Evolutionary conservation across 2,888 invertebrate genomes (phyloP), one percentile per base, ranked within the genome.

Genomic region (Nezara viridula): DNA sequence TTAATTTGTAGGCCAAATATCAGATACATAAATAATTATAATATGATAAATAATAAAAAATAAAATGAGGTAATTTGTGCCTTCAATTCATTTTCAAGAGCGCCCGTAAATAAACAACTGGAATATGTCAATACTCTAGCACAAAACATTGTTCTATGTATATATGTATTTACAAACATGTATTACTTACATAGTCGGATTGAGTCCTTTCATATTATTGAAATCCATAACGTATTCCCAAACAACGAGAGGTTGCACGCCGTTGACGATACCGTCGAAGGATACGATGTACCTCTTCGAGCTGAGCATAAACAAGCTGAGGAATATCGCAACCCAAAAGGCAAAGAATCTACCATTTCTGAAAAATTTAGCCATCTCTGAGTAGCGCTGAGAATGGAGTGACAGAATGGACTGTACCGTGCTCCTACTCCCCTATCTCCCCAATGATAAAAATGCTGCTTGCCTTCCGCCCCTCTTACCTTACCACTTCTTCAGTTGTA

Each of bases 161-260:
- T 50, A 27, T 27, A 60, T 27, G 27, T 32, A 52, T 52, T 52
- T 52, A 52, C 24, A 52, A 21, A 24, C 52, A 21, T 87, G 77
- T 47, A 86, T 89, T 91, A 94, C 95, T 94, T 93, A 96, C 96
- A 96, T 95, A 32, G 95, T 95, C 32, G 96, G 96, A 93, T 96
- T 96, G 50, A 96, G 93, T 91, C 94, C 93, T 91, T 94, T 94
- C 95, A 95, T 95, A 92, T 96, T 96, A 91, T 95, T 95, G 91
- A 96, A 96, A 93, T 96, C 96, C 0, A 96, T 95, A n/a, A 96
- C 94, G 92, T 94, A 96, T 92, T 96, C 95, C 96, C 96, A 96
- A 52, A 95, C 95, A 49, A 93, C 93, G 91, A 94, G 94, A 32
- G 96, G 95, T 91, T 94, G 93, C 0, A 94, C 93, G 91, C 95